Percentiles rank a stretch among this genome's conserved stretches.
These are phyloP conservation scores for Rhyacophila brunnea DNA, from an alignment of 1,140 invertebrate species.

Conservation along the genomic window DNA sequence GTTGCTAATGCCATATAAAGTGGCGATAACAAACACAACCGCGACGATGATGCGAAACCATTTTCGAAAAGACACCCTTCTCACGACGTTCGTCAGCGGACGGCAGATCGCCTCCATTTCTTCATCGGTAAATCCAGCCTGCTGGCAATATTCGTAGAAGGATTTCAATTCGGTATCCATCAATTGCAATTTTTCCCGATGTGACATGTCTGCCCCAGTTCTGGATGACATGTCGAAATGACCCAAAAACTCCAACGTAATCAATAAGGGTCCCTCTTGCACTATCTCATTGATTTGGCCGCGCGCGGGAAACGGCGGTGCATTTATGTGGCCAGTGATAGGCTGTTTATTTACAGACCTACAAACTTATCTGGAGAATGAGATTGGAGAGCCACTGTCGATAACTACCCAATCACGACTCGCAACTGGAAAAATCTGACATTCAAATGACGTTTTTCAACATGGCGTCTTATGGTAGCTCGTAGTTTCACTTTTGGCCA, in stretches of 20 bases:
- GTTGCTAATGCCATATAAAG: conserved; percentile 51
- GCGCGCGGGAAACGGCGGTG: conserved; percentile 22
- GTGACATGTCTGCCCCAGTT: conserved; percentile 43
- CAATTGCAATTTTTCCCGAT: conserved; percentile 51
- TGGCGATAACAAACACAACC: conserved; percentile 43
- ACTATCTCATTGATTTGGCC: conserved; percentile 20
- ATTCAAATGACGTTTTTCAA: too few relatives aligned
- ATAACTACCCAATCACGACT: too few relatives aligned
- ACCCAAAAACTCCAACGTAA: conserved; percentile 19
- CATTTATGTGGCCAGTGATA: conserved; percentile 17
- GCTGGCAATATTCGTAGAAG: conserved; percentile 64
- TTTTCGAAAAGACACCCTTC: conserved; percentile 58
- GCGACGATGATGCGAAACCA: conserved; percentile 45
- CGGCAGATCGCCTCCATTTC: conserved; percentile 68
- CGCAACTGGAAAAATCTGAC: too few relatives aligned
- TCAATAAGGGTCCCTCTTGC: conserved; percentile 18
- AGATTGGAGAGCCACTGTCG: too few relatives aligned
- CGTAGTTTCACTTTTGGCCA: too few relatives aligned
- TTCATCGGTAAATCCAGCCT: conserved; percentile 64
- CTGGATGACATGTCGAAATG: conserved; percentile 20
- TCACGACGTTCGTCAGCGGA: conserved; percentile 60
- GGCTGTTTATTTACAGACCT: background rate
- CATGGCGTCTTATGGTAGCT: too few relatives aligned
- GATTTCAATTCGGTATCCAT: conserved; percentile 58
- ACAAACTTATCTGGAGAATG: too few relatives aligned